phyloP scores from a whole-genome alignment of 2,888 invertebrate species.

The Diaprepes abbreviatus region DNA sequence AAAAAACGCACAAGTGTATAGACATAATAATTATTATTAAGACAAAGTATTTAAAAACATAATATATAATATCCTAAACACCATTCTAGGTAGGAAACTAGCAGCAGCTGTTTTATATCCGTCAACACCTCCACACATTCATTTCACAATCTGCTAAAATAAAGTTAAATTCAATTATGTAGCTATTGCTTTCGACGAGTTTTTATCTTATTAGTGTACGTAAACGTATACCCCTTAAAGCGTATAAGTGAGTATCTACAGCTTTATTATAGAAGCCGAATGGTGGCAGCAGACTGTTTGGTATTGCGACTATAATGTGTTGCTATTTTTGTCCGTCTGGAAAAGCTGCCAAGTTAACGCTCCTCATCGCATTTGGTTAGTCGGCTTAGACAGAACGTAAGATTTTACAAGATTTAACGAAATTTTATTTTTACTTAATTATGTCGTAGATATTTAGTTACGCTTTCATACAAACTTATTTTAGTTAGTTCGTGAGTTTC shows the following conservation, averaged over 20 bases:
- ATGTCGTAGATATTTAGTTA: constrained; percentile 46
- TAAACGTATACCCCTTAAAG: constrained; percentile 11
- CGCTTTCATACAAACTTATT: not conserved
- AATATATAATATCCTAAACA: not conserved
- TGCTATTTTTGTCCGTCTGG: constrained; percentile 66
- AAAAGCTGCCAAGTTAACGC: constrained; percentile 62
- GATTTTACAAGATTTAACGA: constrained; percentile 48
- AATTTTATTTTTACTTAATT: constrained; percentile 48
- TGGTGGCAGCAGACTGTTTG: constrained; percentile 59
- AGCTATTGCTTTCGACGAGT: constrained; percentile 21
- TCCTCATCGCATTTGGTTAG: constrained; percentile 48
- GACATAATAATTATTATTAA: not conserved
- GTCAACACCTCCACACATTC: constrained; percentile 46
- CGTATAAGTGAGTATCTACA: constrained; percentile 24
- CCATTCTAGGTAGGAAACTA: constrained; percentile 24
- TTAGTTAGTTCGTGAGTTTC: not conserved
- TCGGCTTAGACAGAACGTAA: constrained; percentile 39
- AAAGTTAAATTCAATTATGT: constrained; percentile 39
- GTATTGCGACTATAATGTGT: constrained; percentile 60
- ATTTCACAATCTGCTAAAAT: constrained; percentile 45
- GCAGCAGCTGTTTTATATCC: constrained; percentile 39
- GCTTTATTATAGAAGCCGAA: constrained; percentile 38
- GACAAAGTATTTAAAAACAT: not conserved
- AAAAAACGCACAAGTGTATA: too few relatives aligned
- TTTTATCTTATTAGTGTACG: constrained; percentile 1